phyloP scores from a whole-genome alignment of 2,113 vertebrate genomes.

The Ctenomys sociabilis region DNA sequence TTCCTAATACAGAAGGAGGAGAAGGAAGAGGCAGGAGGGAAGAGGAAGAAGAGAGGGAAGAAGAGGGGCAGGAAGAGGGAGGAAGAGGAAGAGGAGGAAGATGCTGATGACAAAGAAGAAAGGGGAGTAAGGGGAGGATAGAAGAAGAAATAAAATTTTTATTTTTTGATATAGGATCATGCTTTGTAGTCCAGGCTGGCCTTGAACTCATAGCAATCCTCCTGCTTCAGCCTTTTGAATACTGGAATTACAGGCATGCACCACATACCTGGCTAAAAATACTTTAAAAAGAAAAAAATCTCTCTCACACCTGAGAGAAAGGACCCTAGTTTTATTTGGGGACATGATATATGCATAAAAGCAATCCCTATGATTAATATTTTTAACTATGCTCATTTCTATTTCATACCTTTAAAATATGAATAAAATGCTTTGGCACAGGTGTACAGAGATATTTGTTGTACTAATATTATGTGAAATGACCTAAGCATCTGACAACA shows the following conservation, averaged over 20 bases:
- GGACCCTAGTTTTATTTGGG: conserved; percentile 26
- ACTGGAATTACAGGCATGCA: not conserved
- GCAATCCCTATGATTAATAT: conserved; percentile 52
- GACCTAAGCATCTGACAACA: conserved; percentile 1
- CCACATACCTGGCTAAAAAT: not conserved
- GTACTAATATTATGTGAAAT: conserved; percentile 5
- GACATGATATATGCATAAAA: not conserved
- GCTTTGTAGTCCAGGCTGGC: not conserved
- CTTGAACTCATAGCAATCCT: not conserved
- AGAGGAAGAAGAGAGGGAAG: not conserved
- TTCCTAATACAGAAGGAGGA: not conserved
- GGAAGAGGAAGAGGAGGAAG: not conserved
- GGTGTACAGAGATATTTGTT: not conserved
- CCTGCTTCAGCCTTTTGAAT: not conserved
- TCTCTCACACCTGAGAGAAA: conserved; percentile 29
- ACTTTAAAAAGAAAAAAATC: not conserved
- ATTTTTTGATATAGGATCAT: not conserved
- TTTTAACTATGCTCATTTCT: conserved; percentile 51
- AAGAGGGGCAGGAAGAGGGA: not conserved
- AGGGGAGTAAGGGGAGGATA: not conserved
- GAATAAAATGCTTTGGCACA: conserved; percentile 36
- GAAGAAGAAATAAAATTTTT: not conserved
- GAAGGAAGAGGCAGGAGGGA: no score
- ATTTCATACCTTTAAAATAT: conserved; percentile 48
- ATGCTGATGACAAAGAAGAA: not conserved